Evolutionary conservation across 2,797 vertebrate species (phyloP), one percentile per base, ranked within the genome.

Genomic region (Synaphobranchus kaupii): DNA sequence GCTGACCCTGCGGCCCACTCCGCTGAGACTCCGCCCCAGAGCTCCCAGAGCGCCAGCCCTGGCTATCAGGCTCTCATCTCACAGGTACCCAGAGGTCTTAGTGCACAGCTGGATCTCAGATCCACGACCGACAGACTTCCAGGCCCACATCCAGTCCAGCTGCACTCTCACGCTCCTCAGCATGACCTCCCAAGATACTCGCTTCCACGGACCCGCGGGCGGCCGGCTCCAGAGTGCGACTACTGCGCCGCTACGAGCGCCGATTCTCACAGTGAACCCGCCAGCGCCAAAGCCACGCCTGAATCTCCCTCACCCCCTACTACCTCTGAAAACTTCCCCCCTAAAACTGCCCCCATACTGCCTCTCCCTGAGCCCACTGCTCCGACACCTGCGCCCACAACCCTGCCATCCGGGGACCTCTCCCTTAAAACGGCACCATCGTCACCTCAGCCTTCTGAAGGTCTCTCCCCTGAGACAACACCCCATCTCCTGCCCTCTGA

Each of bases 301-400:
- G 44, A 66, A 25, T 47, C 76, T 2, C 10, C 34, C 78, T 34
- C 44, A 52, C 34, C 80, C 60, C 86, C 47, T 47, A 4, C 15
- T 34, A 34, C 25, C 66, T 47, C 82, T 58, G 63, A 84, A 73
- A 47, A 31, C 17, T 10, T 39, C 13, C 22, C 9, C 63, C 63
- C 56, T 22, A 81, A 25, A 56, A 63, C 86, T 54, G 63, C 83
- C 44, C 86, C 48, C 7, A 88, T 85, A 63, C 73, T 88, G 60
- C 82, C 20, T n/a, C 13, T 10, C 6, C 17, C 68, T 78, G 85
- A 90, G 71, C 85, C 34, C 39, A 22, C 28, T 7, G 56, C n/a
- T 83, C 73, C 85, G 78, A 87, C 25, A 0, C 73, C n/a, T 87
- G 22, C 25, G 80, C 63, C n/a, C 85, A 87, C 84, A 60, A 68